A percentile compares a stretch with the other conserved stretches of the same genome.
Evolutionary conservation across 2,888 invertebrate genomes (phyloP).

Genomic region (Electrophaes corylata): DNA sequence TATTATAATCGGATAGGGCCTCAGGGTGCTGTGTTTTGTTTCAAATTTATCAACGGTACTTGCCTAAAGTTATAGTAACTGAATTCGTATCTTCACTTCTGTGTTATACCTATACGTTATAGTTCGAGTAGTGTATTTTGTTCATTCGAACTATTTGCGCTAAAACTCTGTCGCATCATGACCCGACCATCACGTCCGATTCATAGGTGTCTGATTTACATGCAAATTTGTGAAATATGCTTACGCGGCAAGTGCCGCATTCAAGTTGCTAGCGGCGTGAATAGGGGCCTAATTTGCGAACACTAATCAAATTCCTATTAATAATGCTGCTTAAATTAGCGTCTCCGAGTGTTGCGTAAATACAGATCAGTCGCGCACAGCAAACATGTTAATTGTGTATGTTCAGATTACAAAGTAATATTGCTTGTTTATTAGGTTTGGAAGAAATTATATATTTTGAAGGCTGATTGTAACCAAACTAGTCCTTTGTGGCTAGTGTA

Average conservation of each 20-base stretch:
- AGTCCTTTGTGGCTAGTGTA: too few species aligned
- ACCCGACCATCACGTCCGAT: conserved; percentile 37
- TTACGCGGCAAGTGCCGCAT: conserved; percentile 63
- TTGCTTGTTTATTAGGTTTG: not conserved
- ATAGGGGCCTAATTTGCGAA: conserved; percentile 70
- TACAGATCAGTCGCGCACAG: conserved; percentile 42
- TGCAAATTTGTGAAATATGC: conserved; percentile 60
- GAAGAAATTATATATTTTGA: not conserved
- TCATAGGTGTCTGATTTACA: conserved; percentile 64
- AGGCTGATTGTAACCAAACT: too few species aligned
- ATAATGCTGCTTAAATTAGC: conserved; percentile 61
- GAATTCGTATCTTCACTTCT: too few species aligned
- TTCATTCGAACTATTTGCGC: not conserved
- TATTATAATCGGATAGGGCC: not conserved
- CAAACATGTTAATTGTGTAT: conserved; percentile 18
- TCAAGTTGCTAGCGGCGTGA: conserved; percentile 62
- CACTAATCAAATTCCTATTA: conserved; percentile 73
- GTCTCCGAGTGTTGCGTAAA: conserved; percentile 43
- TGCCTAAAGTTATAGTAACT: not conserved
- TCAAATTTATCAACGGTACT: not conserved
- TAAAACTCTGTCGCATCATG: conserved; percentile 4
- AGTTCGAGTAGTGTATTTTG: not conserved
- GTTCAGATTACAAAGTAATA: conserved; percentile 7
- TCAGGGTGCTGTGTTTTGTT: not conserved
- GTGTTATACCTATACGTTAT: too few species aligned